phyloP scores from a whole-genome alignment of 2,113 vertebrate genomes.

The Nipponia nippon region DNA sequence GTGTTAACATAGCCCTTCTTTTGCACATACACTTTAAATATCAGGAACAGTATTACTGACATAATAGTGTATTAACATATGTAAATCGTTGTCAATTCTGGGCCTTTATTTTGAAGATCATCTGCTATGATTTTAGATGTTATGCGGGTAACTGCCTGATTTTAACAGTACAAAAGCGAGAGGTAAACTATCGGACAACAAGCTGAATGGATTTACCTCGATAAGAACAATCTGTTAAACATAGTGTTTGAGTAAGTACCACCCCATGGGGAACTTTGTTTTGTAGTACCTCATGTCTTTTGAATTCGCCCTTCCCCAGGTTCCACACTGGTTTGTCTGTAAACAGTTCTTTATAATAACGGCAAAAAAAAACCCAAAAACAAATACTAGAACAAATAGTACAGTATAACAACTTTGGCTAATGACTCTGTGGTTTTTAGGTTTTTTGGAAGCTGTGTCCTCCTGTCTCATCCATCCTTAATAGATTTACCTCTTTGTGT shows the following conservation, averaged over 20 bases:
- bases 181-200: neutral
- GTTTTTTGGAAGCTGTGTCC: neutral
- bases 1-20: neutral
- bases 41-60: neutral
- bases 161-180: neutral
- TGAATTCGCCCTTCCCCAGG: neutral
- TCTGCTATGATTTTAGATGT: neutral
- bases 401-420: neutral
- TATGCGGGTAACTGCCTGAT: neutral
- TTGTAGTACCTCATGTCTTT: neutral
- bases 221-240: neutral
- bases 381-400: neutral
- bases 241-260: neutral
- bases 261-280: neutral
- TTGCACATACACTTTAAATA: neutral
- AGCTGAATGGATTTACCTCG: neutral
- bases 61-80: neutral
- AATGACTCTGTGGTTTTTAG: neutral
- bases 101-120: neutral
- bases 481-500: neutral
- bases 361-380: no score
- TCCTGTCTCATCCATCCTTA: neutral
- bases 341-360: neutral
- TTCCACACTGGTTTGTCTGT: neutral
- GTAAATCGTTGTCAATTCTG: neutral